Percentiles rank a stretch among this genome's conserved stretches.
phyloP scores from a whole-genome alignment of 2,888 invertebrate genomes.

The Microplitis manilae region DNA sequence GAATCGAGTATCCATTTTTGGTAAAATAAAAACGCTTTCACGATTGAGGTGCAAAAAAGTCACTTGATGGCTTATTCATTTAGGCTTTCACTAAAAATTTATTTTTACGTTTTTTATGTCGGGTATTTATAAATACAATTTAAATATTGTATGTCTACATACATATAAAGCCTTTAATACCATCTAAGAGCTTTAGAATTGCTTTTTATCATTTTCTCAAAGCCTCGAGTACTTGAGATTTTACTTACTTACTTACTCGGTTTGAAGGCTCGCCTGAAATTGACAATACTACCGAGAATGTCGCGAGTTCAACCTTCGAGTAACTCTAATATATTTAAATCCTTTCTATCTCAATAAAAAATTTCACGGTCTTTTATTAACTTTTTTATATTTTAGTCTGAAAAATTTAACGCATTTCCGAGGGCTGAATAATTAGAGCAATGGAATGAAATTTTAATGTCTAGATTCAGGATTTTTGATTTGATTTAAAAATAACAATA shows the following conservation, averaged over 20 bases:
- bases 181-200: background rate
- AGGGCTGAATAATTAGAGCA: too few species aligned
- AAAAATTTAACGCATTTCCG: too few species aligned
- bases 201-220: background rate
- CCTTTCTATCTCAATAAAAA: background rate
- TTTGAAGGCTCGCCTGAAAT: background rate
- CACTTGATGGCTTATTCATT: too few species aligned
- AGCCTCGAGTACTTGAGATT: background rate
- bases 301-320: background rate
- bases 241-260: background rate
- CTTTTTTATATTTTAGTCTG: too few species aligned
- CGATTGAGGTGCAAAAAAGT: too few species aligned
- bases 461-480: too few species aligned
- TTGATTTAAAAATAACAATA: too few species aligned
- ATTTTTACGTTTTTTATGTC: background rate
- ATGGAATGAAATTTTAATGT: too few species aligned
- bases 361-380: too few species aligned
- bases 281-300: background rate
- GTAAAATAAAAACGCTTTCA: too few species aligned
- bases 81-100: background rate
- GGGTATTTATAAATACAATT: background rate
- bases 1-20: too few species aligned
- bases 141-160: background rate
- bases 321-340: background rate
- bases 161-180: background rate